phyloP scores from a whole-genome alignment of 1,140 invertebrate genomes.

The Dolichoris vasculosae region DNA sequence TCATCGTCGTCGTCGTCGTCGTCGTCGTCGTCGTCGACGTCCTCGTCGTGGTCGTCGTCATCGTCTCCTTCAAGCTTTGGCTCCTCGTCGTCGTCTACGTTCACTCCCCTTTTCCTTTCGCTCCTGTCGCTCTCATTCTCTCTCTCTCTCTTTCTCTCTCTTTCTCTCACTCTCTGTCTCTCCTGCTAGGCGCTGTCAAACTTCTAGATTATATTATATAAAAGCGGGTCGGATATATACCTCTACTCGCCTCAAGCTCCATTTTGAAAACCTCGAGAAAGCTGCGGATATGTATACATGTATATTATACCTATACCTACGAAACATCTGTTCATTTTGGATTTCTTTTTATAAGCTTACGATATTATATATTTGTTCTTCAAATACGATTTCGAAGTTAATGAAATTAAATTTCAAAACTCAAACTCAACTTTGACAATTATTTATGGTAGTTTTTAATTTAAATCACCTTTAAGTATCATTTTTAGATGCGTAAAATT shows the following conservation, averaged over 20 bases:
- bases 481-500: no score
- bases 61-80: constrained; percentile 38
- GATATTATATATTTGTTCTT: neutral
- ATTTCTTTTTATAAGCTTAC: neutral
- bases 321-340: constrained; percentile 10
- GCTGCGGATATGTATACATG: neutral
- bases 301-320: constrained; percentile 7
- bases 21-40: constrained; percentile 13
- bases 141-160: constrained; percentile 46
- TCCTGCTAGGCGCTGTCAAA: constrained; percentile 54
- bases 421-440: neutral
- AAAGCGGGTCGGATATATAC: constrained; percentile 50
- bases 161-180: constrained; percentile 46
- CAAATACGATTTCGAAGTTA: neutral
- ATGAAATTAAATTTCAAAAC: neutral
- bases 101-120: constrained; percentile 51
- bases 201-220: constrained; percentile 60
- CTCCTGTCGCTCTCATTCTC: constrained; percentile 29
- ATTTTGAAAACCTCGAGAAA: constrained; percentile 38
- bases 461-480: no score
- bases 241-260: constrained; percentile 12
- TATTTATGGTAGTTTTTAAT: neutral
- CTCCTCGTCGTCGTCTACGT: constrained; percentile 22
- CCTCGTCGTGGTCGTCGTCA: constrained; percentile 35
- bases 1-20: constrained; percentile 38